Percentiles rank a stretch among this genome's conserved stretches.
phyloP scores from a whole-genome alignment of 2,888 invertebrate species.

The Pardosa pseudoannulata region DNA sequence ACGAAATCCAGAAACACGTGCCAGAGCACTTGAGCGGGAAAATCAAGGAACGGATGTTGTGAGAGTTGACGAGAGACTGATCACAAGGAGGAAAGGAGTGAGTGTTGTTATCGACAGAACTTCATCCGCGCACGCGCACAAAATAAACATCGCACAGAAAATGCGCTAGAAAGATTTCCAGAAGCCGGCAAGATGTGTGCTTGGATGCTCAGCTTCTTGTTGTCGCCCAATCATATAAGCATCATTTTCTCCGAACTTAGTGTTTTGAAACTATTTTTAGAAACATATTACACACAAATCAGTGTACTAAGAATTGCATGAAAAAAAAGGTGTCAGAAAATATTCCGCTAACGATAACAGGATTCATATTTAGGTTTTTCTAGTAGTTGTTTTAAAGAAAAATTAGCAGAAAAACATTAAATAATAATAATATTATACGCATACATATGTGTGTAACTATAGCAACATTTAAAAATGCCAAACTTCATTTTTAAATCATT shows the following conservation, averaged over 20 bases:
- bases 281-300: too few species aligned
- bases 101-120: constrained; percentile 57
- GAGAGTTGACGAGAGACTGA: constrained; percentile 43
- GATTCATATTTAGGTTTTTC: too few species aligned
- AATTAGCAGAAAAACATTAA: too few species aligned
- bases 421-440: too few species aligned
- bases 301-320: too few species aligned
- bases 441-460: too few species aligned
- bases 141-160: neutral
- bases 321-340: too few species aligned
- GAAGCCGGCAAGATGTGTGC: constrained; percentile 4
- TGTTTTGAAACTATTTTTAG: neutral
- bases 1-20: constrained; percentile 6
- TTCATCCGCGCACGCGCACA: constrained; percentile 56
- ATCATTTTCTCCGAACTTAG: neutral
- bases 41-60: neutral
- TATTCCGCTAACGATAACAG: too few species aligned
- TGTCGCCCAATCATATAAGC: neutral
- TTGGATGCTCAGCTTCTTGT: neutral
- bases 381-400: too few species aligned
- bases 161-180: neutral
- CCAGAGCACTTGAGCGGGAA: neutral
- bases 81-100: constrained; percentile 30
- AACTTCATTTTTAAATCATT: too few species aligned
- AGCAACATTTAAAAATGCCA: too few species aligned